A percentile compares a stretch with the other conserved stretches of the same genome.
Evolutionary conservation across 1,140 invertebrate species (phyloP).

Genomic region (Drosophila varians): DNA sequence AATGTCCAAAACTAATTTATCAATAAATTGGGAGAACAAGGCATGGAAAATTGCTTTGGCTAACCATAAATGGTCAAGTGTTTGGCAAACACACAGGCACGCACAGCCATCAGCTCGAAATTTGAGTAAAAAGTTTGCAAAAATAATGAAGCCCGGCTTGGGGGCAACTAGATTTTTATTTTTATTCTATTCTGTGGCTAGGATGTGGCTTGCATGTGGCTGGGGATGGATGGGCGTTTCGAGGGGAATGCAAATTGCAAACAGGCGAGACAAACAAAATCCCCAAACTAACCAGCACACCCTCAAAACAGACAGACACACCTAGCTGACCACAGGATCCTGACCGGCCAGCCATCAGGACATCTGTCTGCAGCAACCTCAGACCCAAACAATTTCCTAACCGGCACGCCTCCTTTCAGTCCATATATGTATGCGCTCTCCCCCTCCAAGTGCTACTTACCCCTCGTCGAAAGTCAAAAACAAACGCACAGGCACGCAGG

Average conservation of each 20-base stretch:
- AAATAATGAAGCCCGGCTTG: conserved; percentile 74
- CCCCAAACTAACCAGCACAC: conserved; percentile 40
- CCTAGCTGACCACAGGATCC: conserved; percentile 58
- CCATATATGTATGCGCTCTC: background rate
- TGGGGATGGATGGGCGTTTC: background rate
- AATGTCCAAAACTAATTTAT: conserved; percentile 79
- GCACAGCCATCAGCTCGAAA: conserved; percentile 1
- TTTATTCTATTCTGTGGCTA: background rate
- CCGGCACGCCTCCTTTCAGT: conserved; percentile 4
- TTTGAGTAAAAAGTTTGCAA: conserved; percentile 74
- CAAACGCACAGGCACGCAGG: conserved; percentile 53
- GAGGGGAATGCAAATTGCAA: conserved; percentile 53
- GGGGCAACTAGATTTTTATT: conserved; percentile 11
- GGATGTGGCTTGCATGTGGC: too few relatives aligned
- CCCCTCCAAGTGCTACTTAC: background rate
- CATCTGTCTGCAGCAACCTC: conserved; percentile 38
- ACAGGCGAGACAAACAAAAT: conserved; percentile 65
- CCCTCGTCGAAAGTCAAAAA: background rate
- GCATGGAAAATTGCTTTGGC: conserved; percentile 43
- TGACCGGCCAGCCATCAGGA: conserved; percentile 21
- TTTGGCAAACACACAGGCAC: conserved; percentile 39
- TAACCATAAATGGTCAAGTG: conserved; percentile 58
- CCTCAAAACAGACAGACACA: conserved; percentile 31
- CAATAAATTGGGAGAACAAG: conserved; percentile 57
- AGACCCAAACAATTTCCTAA: conserved; percentile 5